phyloP scores from a whole-genome alignment of 1,140 invertebrate genomes.

The Amphibalanus amphitrite region DNA sequence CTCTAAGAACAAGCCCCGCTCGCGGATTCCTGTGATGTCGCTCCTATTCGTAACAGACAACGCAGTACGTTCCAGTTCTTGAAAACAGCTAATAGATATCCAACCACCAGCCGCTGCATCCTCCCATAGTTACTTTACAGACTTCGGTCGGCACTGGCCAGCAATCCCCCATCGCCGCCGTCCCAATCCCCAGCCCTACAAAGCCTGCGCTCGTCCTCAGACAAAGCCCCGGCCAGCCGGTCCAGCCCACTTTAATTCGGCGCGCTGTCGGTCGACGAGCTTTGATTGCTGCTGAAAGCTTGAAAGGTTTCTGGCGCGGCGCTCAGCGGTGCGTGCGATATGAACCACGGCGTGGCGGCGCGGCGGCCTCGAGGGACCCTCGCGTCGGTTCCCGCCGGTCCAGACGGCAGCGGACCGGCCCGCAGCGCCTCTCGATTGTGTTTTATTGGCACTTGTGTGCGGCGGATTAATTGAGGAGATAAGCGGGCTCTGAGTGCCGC shows the following conservation, averaged over 20 bases:
- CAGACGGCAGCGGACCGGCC: no score
- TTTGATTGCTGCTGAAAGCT: background rate
- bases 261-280: background rate
- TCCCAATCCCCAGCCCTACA: background rate
- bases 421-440: background rate
- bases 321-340: background rate
- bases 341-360: background rate
- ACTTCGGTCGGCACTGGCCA: no score
- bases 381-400: no score
- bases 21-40: no score
- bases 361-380: background rate
- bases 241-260: background rate
- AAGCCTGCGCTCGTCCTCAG: background rate
- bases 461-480: background rate
- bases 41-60: no score
- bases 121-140: no score
- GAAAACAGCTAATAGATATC: no score
- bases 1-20: no score
- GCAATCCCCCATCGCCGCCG: no score
- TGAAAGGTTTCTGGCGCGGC: background rate
- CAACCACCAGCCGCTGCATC: no score
- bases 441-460: background rate
- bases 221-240: background rate
- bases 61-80: no score
- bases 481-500: background rate